Evolutionary conservation across 2,888 invertebrate species (phyloP).

Genomic region (Cerastis rubricosa): DNA sequence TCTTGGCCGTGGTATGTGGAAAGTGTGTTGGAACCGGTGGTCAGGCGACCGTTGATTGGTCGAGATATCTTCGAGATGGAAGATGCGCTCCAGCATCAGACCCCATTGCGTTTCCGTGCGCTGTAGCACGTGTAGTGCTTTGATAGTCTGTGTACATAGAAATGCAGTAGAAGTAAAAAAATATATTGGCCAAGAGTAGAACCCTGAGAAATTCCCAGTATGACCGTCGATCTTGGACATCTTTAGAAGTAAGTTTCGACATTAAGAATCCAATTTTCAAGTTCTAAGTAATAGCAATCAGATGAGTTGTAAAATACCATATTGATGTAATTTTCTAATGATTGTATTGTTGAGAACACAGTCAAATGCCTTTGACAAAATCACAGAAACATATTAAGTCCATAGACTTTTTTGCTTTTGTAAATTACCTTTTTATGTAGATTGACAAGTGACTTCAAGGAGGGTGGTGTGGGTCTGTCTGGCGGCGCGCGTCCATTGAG

Average conservation of each 20-base stretch:
- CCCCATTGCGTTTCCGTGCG: conserved; percentile 99
- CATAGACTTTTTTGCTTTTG: too few species aligned
- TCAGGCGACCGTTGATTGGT: conserved; percentile 93
- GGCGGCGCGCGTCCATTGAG: conserved; percentile 91
- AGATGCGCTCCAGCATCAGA: conserved; percentile 94
- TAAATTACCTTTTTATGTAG: conserved; percentile 95
- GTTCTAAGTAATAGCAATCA: not conserved
- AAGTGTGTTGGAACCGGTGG: conserved; percentile 92
- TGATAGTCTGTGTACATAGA: conserved; percentile 92
- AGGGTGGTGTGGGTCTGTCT: conserved; percentile 92
- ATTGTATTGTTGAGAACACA: not conserved
- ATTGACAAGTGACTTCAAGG: conserved; percentile 96
- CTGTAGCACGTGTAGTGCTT: conserved; percentile 97
- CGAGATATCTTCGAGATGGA: conserved; percentile 96
- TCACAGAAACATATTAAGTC: too few species aligned
- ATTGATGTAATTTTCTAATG: not conserved
- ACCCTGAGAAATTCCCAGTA: conserved; percentile 19
- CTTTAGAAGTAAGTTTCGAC: not conserved
- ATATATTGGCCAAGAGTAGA: not conserved
- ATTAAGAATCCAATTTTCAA: not conserved
- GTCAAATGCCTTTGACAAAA: conserved; percentile 4
- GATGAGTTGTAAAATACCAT: not conserved
- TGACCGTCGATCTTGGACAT: too few species aligned
- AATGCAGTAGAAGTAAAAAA: not conserved
- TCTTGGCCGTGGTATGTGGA: conserved; percentile 91